phyloP scores from a whole-genome alignment of 2,888 invertebrate species.

The Tetheella fluctuosa region DNA sequence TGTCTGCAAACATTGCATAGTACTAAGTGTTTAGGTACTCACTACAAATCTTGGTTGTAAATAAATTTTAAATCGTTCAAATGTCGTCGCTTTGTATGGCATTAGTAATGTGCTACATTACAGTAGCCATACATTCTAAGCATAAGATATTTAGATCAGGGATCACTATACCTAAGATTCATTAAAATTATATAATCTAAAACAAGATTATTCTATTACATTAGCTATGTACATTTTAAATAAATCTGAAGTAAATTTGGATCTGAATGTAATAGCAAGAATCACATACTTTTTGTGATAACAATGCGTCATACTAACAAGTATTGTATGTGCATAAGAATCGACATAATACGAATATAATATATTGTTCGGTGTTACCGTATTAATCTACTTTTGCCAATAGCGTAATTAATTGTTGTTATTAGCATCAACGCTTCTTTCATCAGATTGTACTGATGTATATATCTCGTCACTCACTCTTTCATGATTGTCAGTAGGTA shows the following conservation, averaged over 20 bases:
- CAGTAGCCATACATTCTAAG: not conserved
- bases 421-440: conserved; percentile 29
- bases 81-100: conserved; percentile 8
- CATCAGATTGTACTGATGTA: conserved; percentile 27
- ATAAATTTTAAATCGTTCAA: conserved; percentile 5
- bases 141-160: conserved; percentile 3
- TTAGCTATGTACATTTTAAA: not conserved
- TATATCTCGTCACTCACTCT: conserved; percentile 34
- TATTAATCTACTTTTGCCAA: not conserved
- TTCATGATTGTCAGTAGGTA: conserved; percentile 42
- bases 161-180: conserved; percentile 1
- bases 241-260: not conserved
- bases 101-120: conserved; percentile 2
- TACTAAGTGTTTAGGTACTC: conserved; percentile 51
- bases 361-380: not conserved
- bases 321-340: too few relatives aligned
- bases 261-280: not conserved
- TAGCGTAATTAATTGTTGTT: too few relatives aligned
- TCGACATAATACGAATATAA: too few relatives aligned
- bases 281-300: not conserved
- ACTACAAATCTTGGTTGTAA: conserved; percentile 17
- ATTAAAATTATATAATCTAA: not conserved
- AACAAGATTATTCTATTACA: not conserved
- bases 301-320: not conserved
- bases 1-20: conserved; percentile 65